Conservation (phyloP, 2,888 invertebrate species). For the Rambutsinella grinnellia region DNA sequence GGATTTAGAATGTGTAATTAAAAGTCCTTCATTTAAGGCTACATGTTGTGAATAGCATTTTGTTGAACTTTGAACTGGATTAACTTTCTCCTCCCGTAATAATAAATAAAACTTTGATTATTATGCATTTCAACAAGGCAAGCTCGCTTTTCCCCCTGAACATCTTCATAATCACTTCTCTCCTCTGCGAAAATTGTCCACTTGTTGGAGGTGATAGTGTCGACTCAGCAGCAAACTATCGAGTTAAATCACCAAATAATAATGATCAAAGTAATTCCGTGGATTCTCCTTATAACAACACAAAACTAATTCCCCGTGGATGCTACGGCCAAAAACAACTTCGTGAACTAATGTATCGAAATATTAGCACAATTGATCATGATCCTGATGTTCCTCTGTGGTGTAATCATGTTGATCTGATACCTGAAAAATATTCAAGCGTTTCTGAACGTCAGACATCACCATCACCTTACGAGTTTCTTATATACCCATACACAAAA, state of each 20-base stretch:
- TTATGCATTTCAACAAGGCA: too few species aligned
- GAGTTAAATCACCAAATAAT: background rate
- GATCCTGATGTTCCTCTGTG: conserved; percentile 6
- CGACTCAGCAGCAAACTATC: background rate
- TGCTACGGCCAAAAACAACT: conserved; percentile 29
- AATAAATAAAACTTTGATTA: too few species aligned
- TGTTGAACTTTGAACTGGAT: too few species aligned
- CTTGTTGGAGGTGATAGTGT: background rate
- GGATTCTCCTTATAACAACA: background rate
- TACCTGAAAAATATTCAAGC: conserved; percentile 7
- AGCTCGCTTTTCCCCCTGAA: too few species aligned
- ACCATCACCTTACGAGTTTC: conserved; percentile 5
- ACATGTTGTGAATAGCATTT: too few species aligned
- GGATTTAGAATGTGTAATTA: too few species aligned
- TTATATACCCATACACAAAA: background rate
- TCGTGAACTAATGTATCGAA: background rate
- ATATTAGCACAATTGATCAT: background rate
- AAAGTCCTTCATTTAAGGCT: too few species aligned
- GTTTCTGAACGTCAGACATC: background rate
- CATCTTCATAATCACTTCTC: too few species aligned
- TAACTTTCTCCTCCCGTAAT: too few species aligned
- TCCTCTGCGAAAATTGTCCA: background rate
- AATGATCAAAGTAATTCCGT: background rate
- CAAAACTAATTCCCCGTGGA: conserved; percentile 16
- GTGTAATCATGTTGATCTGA: conserved; percentile 6